phyloP scores from a whole-genome alignment of 2,888 invertebrate genomes.

The Sylvicola cinctus region DNA sequence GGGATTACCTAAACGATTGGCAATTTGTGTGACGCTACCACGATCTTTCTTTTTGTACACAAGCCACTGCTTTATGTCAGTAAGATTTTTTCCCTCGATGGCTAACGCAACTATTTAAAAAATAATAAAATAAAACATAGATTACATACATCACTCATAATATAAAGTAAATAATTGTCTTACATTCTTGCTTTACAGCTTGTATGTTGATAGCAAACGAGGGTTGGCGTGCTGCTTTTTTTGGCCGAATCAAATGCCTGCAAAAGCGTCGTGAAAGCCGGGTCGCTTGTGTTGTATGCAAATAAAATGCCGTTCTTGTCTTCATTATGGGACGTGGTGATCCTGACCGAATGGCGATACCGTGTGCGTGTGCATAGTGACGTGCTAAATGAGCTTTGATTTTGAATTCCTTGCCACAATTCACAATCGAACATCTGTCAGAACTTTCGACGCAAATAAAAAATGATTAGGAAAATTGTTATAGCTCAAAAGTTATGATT shows the following conservation, averaged over 20 bases:
- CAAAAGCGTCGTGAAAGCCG: constrained; percentile 75
- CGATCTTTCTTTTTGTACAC: constrained; percentile 34
- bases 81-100: constrained; percentile 30
- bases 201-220: constrained; percentile 55
- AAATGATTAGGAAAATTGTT: neutral
- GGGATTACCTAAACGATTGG: constrained; percentile 45
- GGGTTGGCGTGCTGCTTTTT: constrained; percentile 78
- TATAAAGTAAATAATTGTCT: constrained; percentile 16
- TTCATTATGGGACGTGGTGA: constrained; percentile 90
- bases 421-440: constrained; percentile 78
- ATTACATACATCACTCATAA: constrained; percentile 4
- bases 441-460: no score
- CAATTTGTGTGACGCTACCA: constrained; percentile 48
- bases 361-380: constrained; percentile 82
- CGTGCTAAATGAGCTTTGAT: constrained; percentile 83
- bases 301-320: constrained; percentile 89
- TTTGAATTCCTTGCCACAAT: constrained; percentile 91
- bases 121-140: neutral
- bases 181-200: constrained; percentile 77
- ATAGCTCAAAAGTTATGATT: neutral
- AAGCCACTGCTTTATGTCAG: constrained; percentile 33
- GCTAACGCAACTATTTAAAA: constrained; percentile 29
- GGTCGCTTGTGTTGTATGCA: constrained; percentile 79
- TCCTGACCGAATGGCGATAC: constrained; percentile 45
- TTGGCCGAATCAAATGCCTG: constrained; percentile 57